Evolutionary conservation across 2,113 vertebrate species (phyloP), one percentile per base, ranked within the genome.

Genomic region (Raja brachyura): DNA sequence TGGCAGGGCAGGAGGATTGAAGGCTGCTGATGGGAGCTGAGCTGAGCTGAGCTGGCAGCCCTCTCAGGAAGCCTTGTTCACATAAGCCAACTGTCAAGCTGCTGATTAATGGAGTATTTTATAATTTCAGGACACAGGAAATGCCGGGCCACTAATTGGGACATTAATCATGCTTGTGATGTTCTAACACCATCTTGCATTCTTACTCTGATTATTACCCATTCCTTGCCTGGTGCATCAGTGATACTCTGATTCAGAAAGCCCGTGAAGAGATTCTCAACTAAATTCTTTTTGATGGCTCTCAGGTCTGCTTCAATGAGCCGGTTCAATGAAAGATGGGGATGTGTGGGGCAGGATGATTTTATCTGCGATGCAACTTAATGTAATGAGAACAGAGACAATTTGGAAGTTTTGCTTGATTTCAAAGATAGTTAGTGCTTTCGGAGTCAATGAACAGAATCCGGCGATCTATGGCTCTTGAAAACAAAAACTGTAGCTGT

Each of bases 61-160:
- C 75, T 31, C 28, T 10, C n/a, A 2, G n/a, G 75, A 76, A 76
- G 54, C 56, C 48, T 59, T 85, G 81, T 25, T 85, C 9, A 11
- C 54, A 85, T 25, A 85, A 9, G 25, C 28, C 56, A 85, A 11
- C 9, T 56, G 54, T 85, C 81, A 85, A 20, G 54, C 25, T 25
- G 48, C 81, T 61, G 81, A 86, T 61, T 86, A 31, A 86, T 61
- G 56, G 54, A 25, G 28, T 61, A 28, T 10, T n/a, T 86, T 61
- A 86, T 86, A 86, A 86, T 61, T 86, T 86, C 81, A 86, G 11
- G 81, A 86, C 81, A 61, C 81, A 86, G 56, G 54, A n/a, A 59
- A 56, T 25, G 54, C 79, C 56, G 54, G 48, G 54, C 79, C 28
- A 48, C 79, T 56, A 22, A 59, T 83, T 56, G 79, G 28, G 54